Evolutionary conservation across 2,113 vertebrate species (phyloP), one percentile per base, ranked within the genome.

Genomic region (Pandion haliaetus): DNA sequence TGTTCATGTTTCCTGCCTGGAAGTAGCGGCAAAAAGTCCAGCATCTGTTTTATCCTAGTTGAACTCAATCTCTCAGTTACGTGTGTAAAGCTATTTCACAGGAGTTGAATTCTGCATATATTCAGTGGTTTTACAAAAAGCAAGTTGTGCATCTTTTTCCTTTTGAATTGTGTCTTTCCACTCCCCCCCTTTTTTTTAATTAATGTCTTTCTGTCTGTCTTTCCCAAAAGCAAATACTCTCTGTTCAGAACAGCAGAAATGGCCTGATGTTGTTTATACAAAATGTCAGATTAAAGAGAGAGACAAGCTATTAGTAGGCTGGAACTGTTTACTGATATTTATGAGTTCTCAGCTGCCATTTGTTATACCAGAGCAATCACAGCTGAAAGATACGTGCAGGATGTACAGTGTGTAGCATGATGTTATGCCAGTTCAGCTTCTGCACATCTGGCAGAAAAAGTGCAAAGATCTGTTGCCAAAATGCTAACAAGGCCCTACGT

Each of bases 321-420:
- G 83, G 83, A 82, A 70, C 83, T 94, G 81, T 85, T 97, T 92
- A 58, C 80, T 95, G 93, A 82, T 97, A 92, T 95, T 95, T 94
- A 93, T 82, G 83, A 74, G 34, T 86, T 94, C 77, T 95, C 74
- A 77, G 84, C 89, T 93, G 81, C 86, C 81, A 70, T 94, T 97
- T 96, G 73, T 95, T 97, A 70, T 2, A 91, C 34, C 59, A 82
- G 83, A 97, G 77, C 88, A 91, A 79, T 95, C 84, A 28, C 94
- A 95, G 94, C 93, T 96, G 95, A 95, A 89, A 82, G 94, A 66
- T 89, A 77, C 36, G 50, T 97, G 95, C 89, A 84, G 78, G 81
- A 91, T 85, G 70, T 91, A 95, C 77, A 89, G 54, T 6, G 89
- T 93, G 83, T 31, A 95, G 89, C 94, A 54, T 45, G 86, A 91